Evolutionary conservation across 2,888 invertebrate species (phyloP), one percentile per base, ranked within the genome.

Genomic region (Cheilosia urbana): DNA sequence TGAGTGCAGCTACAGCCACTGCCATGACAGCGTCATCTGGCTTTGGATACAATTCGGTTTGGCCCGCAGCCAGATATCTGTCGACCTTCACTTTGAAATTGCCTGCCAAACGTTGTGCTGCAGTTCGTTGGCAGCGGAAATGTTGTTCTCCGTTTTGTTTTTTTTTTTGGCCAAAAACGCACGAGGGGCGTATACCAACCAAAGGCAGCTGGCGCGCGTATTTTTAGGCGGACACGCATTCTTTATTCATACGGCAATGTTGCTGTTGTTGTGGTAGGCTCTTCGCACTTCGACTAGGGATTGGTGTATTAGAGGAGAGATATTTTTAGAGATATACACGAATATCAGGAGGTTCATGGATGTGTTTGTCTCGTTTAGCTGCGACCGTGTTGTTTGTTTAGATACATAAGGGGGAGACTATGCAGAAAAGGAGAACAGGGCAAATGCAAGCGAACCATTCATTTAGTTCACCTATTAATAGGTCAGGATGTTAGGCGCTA

Each of bases 71-170:
- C 79, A 79, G 79, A 72, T 79, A 79, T 79, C 57, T 58, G 65
- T 45, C 79, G 79, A 79, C 79, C 79, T 79, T 79, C 79, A 79
- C 79, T 79, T 79, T 79, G 79, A 79, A 77, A 69, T 68, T 79
- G 79, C 65, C 42, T 79, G 78, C 79, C 72, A 66, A 79, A 72
- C 72, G 66, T 53, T 13, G 72, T 17, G 34, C 15, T 51, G 58
- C 17, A 79, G 79, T 79, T 79, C 79, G 79, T 72, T 79, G 79
- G 65, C 79, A 79, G 79, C 79, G 72, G 79, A 72, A 79, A 79
- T 72, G 72, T 79, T 37, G 53, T 51, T 79, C 42, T 49, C 63
- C 51, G 17, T 60, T 71, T 30, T n/a, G 15, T 55, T 51, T 47
- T 3, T 30, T 58, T 51, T 63, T 68, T 69, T 71, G 40, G 58